Conservation (phyloP, 1,140 invertebrate species). For the Drosophila hydei region DNA sequence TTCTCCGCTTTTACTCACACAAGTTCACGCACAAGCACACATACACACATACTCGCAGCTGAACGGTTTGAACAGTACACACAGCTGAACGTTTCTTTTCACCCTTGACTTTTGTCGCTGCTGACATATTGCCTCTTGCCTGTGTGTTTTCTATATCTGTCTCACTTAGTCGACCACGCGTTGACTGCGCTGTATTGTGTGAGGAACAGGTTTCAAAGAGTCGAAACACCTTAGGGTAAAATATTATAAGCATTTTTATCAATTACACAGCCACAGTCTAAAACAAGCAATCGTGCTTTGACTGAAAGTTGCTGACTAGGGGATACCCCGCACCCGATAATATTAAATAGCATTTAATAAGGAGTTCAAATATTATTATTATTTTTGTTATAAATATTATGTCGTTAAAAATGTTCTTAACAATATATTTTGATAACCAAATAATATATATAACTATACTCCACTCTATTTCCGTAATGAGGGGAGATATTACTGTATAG, state of each 20-base stretch:
- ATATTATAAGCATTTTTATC: slow-evolving; percentile 15
- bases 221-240: not conserved
- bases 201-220: slow-evolving; percentile 4
- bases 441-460: too few relatives aligned
- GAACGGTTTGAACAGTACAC: too few relatives aligned
- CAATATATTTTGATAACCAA: too few relatives aligned
- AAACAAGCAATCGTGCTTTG: not conserved
- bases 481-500: too few relatives aligned
- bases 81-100: too few relatives aligned
- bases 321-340: not conserved
- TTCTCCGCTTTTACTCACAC: not conserved
- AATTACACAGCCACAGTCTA: slow-evolving; percentile 4
- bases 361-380: too few relatives aligned
- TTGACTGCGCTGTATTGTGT: not conserved
- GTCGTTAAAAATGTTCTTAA: too few relatives aligned
- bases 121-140: not conserved
- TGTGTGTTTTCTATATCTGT: not conserved
- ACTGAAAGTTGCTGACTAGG: not conserved
- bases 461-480: too few relatives aligned
- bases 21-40: not conserved
- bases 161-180: slow-evolving; percentile 1
- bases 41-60: too few relatives aligned
- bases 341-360: too few relatives aligned
- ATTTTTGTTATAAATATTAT: too few relatives aligned
- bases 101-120: slow-evolving; percentile 2